Conservation (phyloP, 30 jellyfish, hydroid and myxozoan genomes). For the Nemopilema nomurai region DNA sequence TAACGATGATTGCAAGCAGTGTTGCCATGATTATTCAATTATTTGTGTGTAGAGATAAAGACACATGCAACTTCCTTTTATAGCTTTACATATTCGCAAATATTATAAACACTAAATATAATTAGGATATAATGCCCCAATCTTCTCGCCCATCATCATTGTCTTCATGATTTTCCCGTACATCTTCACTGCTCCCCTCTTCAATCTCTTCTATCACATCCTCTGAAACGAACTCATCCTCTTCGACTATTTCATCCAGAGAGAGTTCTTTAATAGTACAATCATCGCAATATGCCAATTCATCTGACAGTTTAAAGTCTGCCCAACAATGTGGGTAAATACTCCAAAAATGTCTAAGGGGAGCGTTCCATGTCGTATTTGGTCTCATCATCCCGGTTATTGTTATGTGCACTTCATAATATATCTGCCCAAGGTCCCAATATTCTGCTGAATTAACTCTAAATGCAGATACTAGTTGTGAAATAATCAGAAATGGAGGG, state of each 20-base stretch:
- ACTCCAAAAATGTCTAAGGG: no score
- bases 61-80: not conserved
- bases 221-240: not conserved
- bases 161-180: no score
- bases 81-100: no score
- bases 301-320: not conserved
- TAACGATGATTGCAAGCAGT: no score
- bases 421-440: no score
- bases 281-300: not conserved
- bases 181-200: no score
- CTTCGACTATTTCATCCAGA: not conserved
- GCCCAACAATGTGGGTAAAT: no score
- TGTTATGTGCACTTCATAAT: not conserved
- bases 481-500: not conserved
- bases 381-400: conserved; percentile 1
- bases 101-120: no score
- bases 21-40: no score
- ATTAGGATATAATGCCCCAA: not conserved
- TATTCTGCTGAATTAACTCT: not conserved
- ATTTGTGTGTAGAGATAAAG: not conserved
- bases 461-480: not conserved
- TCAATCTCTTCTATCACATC: no score
- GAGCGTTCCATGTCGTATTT: not conserved
- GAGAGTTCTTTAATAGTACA: not conserved
- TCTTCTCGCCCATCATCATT: no score